Evolutionary conservation across 2,888 invertebrate genomes (phyloP), one percentile per base, ranked within the genome.

Genomic region (Chorisops tibialis): DNA sequence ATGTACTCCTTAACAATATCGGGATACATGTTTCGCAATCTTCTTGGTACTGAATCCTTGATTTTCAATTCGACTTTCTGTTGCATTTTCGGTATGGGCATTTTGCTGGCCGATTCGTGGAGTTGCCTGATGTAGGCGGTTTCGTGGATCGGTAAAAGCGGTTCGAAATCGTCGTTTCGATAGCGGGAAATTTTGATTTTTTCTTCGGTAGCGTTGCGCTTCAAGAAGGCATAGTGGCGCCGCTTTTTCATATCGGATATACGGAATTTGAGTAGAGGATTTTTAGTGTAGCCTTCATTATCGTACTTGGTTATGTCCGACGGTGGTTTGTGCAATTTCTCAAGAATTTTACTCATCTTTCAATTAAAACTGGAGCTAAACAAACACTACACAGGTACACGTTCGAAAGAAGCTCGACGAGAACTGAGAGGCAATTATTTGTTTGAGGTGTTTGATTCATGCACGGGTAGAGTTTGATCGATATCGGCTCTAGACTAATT

Each of bases 21-120:
- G 0, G 83, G 82, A 72, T 82, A 87, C 45, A 81, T 80, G 30
- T 74, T 75, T 63, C 83, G 82, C n/a, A 87, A 74, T 52, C 80
- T 79, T 0, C 74, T 72, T 0, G 84, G 83, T 0, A 86, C 80
- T 51, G 82, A 81, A 56, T 77, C 80, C 51, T 80, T 77, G 61
- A 90, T 87, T 69, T 81, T 83, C 7, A 79, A 71, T 74, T 87
- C 86, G 76, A 85, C 84, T 41, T 81, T 79, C 22, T 80, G 79
- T 2, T 83, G 79, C 84, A 87, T 87, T 6, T 81, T 81, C 0
- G 85, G 83, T 4, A 84, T 83, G 41, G 82, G 79, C 48, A 86
- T 80, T 65, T 81, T 75, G 3, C 82, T 77, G 0, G 85, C 86
- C 69, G 81, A 82, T 66, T 80, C 75, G n/a, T 83, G 78, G 21